Evolutionary conservation across 2,888 invertebrate species (phyloP), one percentile per base, ranked within the genome.

Genomic region (Trachelus tabidus): DNA sequence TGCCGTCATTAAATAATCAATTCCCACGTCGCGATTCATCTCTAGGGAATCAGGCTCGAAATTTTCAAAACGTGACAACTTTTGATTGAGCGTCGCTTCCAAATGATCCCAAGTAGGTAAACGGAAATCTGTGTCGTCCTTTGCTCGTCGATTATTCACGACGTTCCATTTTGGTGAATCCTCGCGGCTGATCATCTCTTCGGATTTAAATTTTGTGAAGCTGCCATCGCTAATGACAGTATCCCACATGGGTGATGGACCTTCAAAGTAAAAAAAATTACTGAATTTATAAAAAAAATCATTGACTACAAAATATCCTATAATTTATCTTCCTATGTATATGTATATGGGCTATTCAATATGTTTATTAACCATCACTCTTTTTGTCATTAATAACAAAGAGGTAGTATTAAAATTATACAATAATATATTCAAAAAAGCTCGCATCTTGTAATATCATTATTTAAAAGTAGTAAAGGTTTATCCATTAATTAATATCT

Each of bases 171-270:
- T 84, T 31, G 86, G 87, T 11, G 88, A 87, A 73, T 88, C 88
- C 79, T 88, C 84, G 23, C 85, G 83, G 81, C 85, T 87, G 81
- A 83, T 87, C 87, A 87, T 87, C 84, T 89, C 87, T 34, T 83
- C 85, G 35, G 85, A 86, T 80, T 85, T 85, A 77, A 84, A 85
- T 34, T 82, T 83, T 68, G 77, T 79, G 76, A 83, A 86, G 75
- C 84, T 85, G 37, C 86, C 85, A 76, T 85, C 84, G 77, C 82
- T 83, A 77, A 85, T 83, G 31, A 85, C 83, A 35, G 85, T 86
- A 73, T 86, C 87, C 85, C 88, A 86, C 79, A 86, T 80, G 69
- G 87, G 83, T 11, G 88, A 87, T 30, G 83, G 83, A 30, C 87
- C 89, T 89, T 30, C 12, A 75, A 75, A 69, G 76, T 40, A 12